Evolutionary conservation across 2,888 invertebrate genomes (phyloP).

Genomic region (Polymixis flavicincta): DNA sequence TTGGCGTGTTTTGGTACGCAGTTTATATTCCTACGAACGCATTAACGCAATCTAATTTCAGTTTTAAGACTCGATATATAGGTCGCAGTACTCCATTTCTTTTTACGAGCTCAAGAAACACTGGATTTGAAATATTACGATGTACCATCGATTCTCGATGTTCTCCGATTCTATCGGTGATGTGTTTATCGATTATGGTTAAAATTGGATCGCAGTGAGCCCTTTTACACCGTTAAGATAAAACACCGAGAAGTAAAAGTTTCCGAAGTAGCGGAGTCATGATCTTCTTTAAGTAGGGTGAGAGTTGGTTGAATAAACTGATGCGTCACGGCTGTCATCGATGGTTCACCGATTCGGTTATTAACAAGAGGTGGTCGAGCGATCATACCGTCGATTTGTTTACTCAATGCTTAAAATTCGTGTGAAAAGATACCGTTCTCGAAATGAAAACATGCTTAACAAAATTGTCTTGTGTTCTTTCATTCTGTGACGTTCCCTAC

Average conservation of each 20-base stretch:
- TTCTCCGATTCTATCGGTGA: conserved; percentile 38
- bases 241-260: conserved; percentile 41
- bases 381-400: background rate
- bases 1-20: conserved; percentile 80
- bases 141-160: conserved; percentile 32
- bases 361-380: conserved; percentile 21
- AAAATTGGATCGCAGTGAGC: conserved; percentile 50
- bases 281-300: conserved; percentile 59
- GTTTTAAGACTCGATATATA: conserved; percentile 79
- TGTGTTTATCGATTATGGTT: conserved; percentile 48
- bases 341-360: conserved; percentile 42
- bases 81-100: conserved; percentile 74
- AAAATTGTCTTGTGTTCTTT: conserved; percentile 8
- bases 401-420: conserved; percentile 2
- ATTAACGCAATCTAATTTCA: conserved; percentile 85
- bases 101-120: conserved; percentile 61
- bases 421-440: background rate
- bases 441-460: background rate
- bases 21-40: conserved; percentile 75
- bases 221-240: conserved; percentile 38
- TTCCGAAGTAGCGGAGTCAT: conserved; percentile 44
- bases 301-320: conserved; percentile 38
- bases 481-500: conserved; percentile 36
- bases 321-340: conserved; percentile 40
- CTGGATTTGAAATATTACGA: conserved; percentile 36